A percentile compares a stretch with the other conserved stretches of the same genome.
These are phyloP conservation scores for Eleutherodactylus coqui DNA, from an alignment of 2,797 vertebrate species.

Conservation along the genomic window DNA sequence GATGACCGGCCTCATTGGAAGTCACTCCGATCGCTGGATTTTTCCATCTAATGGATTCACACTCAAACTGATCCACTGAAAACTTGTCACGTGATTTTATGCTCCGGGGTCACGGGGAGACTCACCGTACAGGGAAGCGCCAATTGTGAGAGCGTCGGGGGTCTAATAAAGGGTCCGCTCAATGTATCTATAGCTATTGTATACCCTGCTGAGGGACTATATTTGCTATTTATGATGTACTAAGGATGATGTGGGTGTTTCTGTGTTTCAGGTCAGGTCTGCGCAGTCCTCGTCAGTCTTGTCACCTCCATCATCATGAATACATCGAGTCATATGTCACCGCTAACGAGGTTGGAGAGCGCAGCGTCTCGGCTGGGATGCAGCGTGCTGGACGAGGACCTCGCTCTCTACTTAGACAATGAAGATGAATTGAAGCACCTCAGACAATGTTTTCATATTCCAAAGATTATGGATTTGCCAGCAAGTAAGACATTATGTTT, in stretches of 20 bases:
- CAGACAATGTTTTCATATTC: slow-evolving; percentile 81
- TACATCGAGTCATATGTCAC: slow-evolving; percentile 58
- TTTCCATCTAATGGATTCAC: too few relatives aligned
- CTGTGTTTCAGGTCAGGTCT: slow-evolving; percentile 65
- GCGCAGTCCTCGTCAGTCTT: slow-evolving; percentile 21
- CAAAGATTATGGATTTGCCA: slow-evolving; percentile 85
- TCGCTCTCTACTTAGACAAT: slow-evolving; percentile 83
- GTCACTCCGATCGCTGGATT: too few relatives aligned
- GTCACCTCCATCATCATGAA: slow-evolving; percentile 71
- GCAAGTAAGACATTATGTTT: slow-evolving; percentile 77
- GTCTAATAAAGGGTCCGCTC: too few relatives aligned
- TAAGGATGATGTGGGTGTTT: not conserved
- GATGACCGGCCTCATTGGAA: too few relatives aligned
- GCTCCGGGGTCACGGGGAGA: too few relatives aligned
- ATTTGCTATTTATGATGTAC: not conserved
- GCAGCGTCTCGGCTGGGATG: slow-evolving; percentile 77
- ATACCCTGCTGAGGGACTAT: too few relatives aligned
- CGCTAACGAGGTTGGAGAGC: slow-evolving; percentile 72
- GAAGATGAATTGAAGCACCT: slow-evolving; percentile 82
- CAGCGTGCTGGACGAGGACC: slow-evolving; percentile 72
- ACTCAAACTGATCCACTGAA: too few relatives aligned
- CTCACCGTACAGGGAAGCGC: too few relatives aligned
- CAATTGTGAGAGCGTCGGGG: too few relatives aligned
- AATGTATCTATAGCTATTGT: not conserved
- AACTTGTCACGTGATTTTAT: too few relatives aligned